Evolutionary conservation across 2,797 vertebrate genomes (phyloP).

Genomic region (Rhynchonycteris naso): DNA sequence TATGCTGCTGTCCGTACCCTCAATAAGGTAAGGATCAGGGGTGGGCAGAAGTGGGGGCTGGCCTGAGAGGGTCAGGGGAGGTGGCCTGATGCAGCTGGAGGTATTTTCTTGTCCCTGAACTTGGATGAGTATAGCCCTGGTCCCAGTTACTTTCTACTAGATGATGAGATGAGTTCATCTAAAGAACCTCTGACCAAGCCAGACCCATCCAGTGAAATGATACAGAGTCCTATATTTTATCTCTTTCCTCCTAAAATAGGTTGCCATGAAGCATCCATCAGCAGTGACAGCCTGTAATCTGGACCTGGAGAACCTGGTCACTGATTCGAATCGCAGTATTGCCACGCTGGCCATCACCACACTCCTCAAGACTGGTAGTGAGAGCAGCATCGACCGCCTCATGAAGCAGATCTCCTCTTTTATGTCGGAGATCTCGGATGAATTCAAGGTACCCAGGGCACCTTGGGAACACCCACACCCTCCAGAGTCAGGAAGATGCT

Average conservation of each 20-base stretch:
- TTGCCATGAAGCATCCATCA: constrained; percentile 90
- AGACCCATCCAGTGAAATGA: too few species aligned
- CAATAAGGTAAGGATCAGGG: constrained; percentile 86
- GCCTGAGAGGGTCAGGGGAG: neutral
- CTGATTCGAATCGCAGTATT: constrained; percentile 89
- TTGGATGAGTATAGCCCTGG: neutral
- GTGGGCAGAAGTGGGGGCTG: too few species aligned
- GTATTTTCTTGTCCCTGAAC: too few species aligned
- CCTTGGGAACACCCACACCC: neutral
- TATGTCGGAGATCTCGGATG: constrained; percentile 91
- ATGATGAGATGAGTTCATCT: neutral
- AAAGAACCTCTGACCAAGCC: neutral
- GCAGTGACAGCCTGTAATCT: constrained; percentile 91
- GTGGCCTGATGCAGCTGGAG: neutral
- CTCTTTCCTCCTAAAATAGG: constrained; percentile 76
- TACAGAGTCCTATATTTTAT: too few species aligned
- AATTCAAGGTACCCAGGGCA: constrained; percentile 87
- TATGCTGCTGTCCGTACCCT: constrained; percentile 89
- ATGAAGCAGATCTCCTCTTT: constrained; percentile 92
- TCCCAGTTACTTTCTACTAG: neutral
- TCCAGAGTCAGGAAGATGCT: neutral
- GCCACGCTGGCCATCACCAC: constrained; percentile 90
- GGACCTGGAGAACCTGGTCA: constrained; percentile 90
- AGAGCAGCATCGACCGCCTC: constrained; percentile 90
- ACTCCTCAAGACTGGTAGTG: constrained; percentile 88